Percentiles rank a stretch among this genome's conserved stretches.
phyloP scores from a whole-genome alignment of 1,140 invertebrate genomes.

The Oreohelix idahoensis region DNA sequence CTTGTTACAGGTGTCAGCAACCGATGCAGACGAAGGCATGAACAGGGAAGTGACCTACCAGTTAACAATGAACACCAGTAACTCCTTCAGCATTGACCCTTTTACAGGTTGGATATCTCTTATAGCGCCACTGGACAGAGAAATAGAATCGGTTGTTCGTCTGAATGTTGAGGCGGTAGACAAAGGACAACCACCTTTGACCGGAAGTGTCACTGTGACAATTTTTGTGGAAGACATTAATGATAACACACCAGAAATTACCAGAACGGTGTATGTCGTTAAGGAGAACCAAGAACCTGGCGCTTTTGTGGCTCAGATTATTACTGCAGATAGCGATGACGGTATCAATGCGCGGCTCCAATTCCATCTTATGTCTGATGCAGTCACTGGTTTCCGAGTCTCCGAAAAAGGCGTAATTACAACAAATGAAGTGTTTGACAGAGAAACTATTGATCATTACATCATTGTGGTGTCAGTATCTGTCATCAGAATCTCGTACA shows the following conservation, averaged over 20 bases:
- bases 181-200: conserved; percentile 47
- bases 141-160: conserved; percentile 40
- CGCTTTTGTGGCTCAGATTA: conserved; percentile 42
- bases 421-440: conserved; percentile 80
- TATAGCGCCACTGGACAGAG: conserved; percentile 47
- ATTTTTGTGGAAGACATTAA: conserved; percentile 79
- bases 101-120: conserved; percentile 47
- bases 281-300: conserved; percentile 45
- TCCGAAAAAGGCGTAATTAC: conserved; percentile 47
- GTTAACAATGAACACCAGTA: conserved; percentile 39
- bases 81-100: conserved; percentile 49
- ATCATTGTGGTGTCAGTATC: conserved; percentile 73
- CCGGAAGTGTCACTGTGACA: conserved; percentile 81
- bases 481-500: too few relatives aligned
- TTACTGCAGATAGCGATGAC: conserved; percentile 47
- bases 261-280: conserved; percentile 45
- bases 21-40: conserved; percentile 45
- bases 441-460: conserved; percentile 78
- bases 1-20: conserved; percentile 46
- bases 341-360: conserved; percentile 42
- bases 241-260: conserved; percentile 58
- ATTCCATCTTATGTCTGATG: conserved; percentile 79
- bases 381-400: conserved; percentile 41
- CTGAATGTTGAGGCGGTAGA: conserved; percentile 75
- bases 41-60: conserved; percentile 50